Evolutionary conservation across 2,797 vertebrate species (phyloP).

Genomic region (Carcharodon carcharias): DNA sequence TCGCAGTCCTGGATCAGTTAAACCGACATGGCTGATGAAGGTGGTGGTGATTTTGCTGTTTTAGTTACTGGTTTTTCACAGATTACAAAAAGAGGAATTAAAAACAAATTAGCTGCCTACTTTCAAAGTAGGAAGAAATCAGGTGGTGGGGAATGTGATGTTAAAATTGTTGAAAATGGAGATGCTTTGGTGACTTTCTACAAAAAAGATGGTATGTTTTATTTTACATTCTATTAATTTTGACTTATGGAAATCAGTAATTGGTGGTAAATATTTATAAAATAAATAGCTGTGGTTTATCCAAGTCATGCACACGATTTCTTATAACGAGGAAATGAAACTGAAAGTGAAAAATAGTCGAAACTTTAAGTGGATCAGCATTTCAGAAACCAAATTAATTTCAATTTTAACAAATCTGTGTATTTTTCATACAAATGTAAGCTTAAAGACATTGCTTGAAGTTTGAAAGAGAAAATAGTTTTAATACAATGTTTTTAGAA

Average conservation of each 20-base stretch:
- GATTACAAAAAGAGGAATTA: not conserved
- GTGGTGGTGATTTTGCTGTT: not conserved
- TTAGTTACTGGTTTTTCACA: conserved; percentile 6
- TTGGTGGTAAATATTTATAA: not conserved
- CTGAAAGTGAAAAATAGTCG: not conserved
- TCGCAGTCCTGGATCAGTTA: not conserved
- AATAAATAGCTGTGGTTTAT: not conserved
- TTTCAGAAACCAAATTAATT: not conserved
- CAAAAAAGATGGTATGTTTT: not conserved
- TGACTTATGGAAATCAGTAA: not conserved
- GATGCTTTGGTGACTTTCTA: not conserved
- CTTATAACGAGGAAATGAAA: not conserved
- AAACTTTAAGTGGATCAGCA: not conserved
- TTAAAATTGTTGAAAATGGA: not conserved
- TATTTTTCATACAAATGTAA: not conserved
- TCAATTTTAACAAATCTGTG: not conserved
- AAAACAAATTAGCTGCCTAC: not conserved
- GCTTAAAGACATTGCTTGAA: not conserved
- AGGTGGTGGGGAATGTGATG: conserved; percentile 14
- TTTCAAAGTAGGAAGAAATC: conserved; percentile 19
- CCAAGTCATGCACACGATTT: not conserved
- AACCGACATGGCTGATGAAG: not conserved
- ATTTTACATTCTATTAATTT: not conserved
- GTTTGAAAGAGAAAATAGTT: not conserved
- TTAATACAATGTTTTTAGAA: not conserved